Conservation (phyloP, 2,888 invertebrate genomes). For the Mesorhabditis belari region DNA sequence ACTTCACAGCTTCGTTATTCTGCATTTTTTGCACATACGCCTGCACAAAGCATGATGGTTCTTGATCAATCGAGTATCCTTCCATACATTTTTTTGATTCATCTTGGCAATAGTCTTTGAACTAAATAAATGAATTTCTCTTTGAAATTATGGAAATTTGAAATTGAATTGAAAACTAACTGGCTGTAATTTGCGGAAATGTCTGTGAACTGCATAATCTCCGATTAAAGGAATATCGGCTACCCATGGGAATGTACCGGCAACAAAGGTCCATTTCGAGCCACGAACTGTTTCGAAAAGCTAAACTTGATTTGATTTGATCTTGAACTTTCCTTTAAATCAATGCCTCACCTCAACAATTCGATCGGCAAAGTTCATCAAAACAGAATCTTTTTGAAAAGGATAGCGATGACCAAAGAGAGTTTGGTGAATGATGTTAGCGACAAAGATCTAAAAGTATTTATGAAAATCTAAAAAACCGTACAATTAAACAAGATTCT, state of each 20-base stretch:
- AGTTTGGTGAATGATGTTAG: conserved; percentile 32
- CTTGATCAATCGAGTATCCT: conserved; percentile 7
- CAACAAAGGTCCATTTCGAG: not conserved
- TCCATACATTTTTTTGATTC: conserved; percentile 11
- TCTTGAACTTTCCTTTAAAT: too few species aligned
- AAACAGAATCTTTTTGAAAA: conserved; percentile 7
- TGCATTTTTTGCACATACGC: conserved; percentile 16
- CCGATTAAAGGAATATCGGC: conserved; percentile 16
- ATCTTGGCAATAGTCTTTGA: conserved; percentile 1
- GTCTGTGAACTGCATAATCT: conserved; percentile 7
- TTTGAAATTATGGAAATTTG: not conserved
- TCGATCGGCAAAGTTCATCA: not conserved
- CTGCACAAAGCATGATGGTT: conserved; percentile 23
- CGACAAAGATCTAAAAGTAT: conserved; percentile 22
- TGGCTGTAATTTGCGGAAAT: conserved; percentile 7
- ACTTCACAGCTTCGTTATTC: conserved; percentile 4
- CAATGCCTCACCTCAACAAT: not conserved
- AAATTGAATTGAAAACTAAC: conserved; percentile 3
- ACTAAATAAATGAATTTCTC: not conserved
- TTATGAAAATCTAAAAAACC: not conserved
- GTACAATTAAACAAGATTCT: too few species aligned
- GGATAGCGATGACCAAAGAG: conserved; percentile 27
- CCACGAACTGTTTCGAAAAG: not conserved
- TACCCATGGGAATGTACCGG: not conserved
- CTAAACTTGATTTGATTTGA: not conserved